Evolutionary conservation across 2,113 vertebrate species (phyloP), one percentile per base, ranked within the genome.

Genomic region (Myiozetetes cayanensis): DNA sequence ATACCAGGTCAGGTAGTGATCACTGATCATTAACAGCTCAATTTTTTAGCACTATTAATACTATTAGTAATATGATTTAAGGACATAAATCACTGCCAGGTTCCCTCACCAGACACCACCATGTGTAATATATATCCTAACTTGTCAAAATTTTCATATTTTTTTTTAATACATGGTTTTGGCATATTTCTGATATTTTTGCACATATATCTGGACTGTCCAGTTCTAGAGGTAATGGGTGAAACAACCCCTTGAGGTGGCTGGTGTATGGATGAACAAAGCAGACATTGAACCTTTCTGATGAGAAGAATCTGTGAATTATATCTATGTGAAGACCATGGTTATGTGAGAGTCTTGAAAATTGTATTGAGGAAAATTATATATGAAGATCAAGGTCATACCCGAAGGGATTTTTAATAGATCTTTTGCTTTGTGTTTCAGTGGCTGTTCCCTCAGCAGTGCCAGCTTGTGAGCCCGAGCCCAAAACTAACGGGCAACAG

Each of bases 381-480:
- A 15, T 71, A 33, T 56, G 47, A 83, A 88, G 46, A 74, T 67
- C 7, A 37, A 74, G 10, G 10, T 67, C 18, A 28, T 63, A 63
- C 19, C 8, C 8, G 55, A 39, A 76, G 25, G 11, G 37, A 66
- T 70, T 92, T 65, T 89, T 37, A 94, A 14, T 37, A 81, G 10
- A 4, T 22, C 30, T 89, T 90, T 91, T 65, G 68, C 75, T 97
- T 75, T 91, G 63, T 85, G 50, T 97, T 96, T 89, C 97, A 99
- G 99, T 99, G 98, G 98, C 98, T 65, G 98, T 99, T 97, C 99
- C 99, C 62, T 98, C 98, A 98, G 96, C 99, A 94, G 98, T 97
- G 93, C 95, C 99, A 80, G 97, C 97, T 94, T 98, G 98, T 50
- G 98, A 98, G 65, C 96, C 98, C 4, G 98, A 99, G 63, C 96